phyloP scores from a whole-genome alignment of 2,797 vertebrate genomes.

The Acanthiza pusilla region DNA sequence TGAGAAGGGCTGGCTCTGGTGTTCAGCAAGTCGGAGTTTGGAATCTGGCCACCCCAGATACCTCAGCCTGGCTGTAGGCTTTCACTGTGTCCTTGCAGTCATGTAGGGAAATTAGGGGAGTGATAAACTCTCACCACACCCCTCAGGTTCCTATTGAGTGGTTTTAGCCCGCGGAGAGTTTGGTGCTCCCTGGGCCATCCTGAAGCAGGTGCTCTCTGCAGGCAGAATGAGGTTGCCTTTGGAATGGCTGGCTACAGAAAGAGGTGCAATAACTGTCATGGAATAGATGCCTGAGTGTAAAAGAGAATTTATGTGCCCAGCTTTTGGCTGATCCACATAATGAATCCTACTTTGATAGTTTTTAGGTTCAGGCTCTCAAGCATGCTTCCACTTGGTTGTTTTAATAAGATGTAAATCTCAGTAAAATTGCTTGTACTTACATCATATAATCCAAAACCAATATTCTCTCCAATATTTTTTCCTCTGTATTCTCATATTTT shows the following conservation, averaged over 20 bases:
- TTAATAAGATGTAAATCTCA: neutral
- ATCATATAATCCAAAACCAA: neutral
- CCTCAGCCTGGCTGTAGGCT: neutral
- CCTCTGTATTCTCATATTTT: neutral
- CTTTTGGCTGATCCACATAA: neutral
- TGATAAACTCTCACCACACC: neutral
- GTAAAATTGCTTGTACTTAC: neutral
- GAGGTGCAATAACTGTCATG: neutral
- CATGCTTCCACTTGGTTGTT: neutral
- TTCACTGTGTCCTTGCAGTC: neutral
- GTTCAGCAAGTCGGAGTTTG: neutral
- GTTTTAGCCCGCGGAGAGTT: neutral
- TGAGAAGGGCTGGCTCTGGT: neutral
- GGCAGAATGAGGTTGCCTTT: neutral
- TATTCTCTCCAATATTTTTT: neutral
- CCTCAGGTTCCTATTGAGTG: fast-evolving
- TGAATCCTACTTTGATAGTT: neutral
- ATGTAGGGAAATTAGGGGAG: neutral
- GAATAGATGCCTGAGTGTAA: neutral
- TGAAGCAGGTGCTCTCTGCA: neutral
- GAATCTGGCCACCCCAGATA: neutral
- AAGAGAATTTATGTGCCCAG: neutral
- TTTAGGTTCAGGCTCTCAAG: neutral
- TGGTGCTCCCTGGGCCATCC: neutral
- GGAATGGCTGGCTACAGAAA: neutral